Evolutionary conservation across 2,888 invertebrate species (phyloP).

Genomic region (Acleris holmiana): DNA sequence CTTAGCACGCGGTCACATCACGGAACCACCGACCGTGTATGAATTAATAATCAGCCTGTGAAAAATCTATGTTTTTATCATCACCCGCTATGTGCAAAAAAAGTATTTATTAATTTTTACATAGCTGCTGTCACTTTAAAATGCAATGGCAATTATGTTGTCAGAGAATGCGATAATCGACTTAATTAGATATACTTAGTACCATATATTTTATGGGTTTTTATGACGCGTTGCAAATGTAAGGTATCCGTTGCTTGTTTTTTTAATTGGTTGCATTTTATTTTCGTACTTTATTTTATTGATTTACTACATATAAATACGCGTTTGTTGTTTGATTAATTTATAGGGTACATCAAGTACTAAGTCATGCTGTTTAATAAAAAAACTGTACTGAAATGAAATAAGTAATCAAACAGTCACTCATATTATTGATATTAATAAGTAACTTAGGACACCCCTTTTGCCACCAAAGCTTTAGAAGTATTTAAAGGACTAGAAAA

Average conservation of each 20-base stretch:
- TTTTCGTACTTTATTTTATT: too few species aligned
- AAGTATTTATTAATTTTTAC: conserved; percentile 26
- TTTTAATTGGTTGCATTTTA: too few species aligned
- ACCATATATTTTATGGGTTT: not conserved
- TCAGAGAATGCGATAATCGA: conserved; percentile 22
- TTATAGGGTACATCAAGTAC: too few species aligned
- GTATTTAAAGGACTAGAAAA: too few species aligned
- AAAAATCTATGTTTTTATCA: conserved; percentile 23
- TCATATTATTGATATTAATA: too few species aligned
- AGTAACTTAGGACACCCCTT: too few species aligned
- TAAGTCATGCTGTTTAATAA: too few species aligned
- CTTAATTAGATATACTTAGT: conserved; percentile 6
- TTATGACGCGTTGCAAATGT: not conserved
- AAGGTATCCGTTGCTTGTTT: not conserved
- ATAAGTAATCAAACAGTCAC: too few species aligned
- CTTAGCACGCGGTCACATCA: conserved; percentile 28
- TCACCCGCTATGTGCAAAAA: conserved; percentile 15
- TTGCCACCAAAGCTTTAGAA: too few species aligned
- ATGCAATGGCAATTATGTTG: conserved; percentile 29
- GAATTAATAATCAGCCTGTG: conserved; percentile 17
- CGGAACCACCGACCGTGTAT: conserved; percentile 13
- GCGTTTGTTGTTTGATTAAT: too few species aligned
- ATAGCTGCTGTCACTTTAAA: conserved; percentile 14
- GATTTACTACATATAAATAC: too few species aligned
- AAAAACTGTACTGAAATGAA: too few species aligned